phyloP scores from a whole-genome alignment of 1,140 invertebrate genomes.

The Procambarus clarkii region DNA sequence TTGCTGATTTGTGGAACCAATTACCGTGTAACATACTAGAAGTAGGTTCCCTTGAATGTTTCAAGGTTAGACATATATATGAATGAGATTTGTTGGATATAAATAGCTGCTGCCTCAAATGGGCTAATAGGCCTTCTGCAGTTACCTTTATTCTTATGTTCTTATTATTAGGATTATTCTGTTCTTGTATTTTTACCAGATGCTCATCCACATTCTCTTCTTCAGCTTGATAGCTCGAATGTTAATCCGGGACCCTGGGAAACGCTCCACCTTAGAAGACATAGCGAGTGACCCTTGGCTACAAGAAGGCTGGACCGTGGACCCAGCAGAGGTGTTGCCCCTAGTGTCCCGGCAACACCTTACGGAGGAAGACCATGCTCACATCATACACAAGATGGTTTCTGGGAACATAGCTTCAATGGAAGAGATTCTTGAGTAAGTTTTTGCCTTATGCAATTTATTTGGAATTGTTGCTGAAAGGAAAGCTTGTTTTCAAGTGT shows the following conservation, averaged over 20 bases:
- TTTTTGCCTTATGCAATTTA: constrained; percentile 54
- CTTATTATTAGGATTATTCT: too few species aligned
- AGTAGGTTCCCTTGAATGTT: too few species aligned
- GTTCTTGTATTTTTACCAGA: too few species aligned
- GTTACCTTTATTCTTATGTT: too few species aligned
- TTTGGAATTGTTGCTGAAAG: neutral
- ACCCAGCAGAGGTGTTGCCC: constrained; percentile 82
- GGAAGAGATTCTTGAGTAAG: constrained; percentile 93
- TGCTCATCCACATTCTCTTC: neutral
- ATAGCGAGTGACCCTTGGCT: constrained; percentile 93
- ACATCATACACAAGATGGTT: constrained; percentile 97
- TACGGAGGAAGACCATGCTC: constrained; percentile 92
- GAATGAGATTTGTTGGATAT: too few species aligned
- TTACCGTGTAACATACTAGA: too few species aligned
- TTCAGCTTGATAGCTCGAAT: constrained; percentile 91
- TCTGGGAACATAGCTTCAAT: constrained; percentile 95
- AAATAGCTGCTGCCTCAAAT: too few species aligned
- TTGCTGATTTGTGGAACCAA: too few species aligned
- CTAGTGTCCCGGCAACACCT: constrained; percentile 89
- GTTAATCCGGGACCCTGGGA: constrained; percentile 94
- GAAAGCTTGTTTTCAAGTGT: too few species aligned
- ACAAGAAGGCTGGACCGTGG: constrained; percentile 73
- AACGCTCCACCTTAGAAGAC: constrained; percentile 90
- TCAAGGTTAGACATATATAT: too few species aligned
- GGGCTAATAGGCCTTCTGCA: too few species aligned